These are phyloP conservation scores for Xanthostigma xanthostigma DNA, from an alignment of 2,888 invertebrate genomes.

Conservation along the genomic window DNA sequence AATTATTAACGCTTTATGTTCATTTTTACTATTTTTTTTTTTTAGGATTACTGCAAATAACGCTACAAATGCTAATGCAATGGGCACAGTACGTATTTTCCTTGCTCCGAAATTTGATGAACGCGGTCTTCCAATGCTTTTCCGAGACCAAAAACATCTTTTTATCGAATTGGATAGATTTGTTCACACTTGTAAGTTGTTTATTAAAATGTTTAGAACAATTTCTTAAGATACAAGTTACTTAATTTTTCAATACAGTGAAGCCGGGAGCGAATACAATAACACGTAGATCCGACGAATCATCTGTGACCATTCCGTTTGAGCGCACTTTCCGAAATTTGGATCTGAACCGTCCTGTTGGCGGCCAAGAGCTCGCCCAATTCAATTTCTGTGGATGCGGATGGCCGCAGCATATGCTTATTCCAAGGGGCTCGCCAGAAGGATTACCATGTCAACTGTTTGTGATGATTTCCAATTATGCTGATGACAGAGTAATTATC, in stretches of 20 bases:
- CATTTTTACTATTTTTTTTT: background rate
- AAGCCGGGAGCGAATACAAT: constrained; percentile 51
- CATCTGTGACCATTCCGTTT: constrained; percentile 70
- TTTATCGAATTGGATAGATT: constrained; percentile 66
- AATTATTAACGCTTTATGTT: too few species aligned
- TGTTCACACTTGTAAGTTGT: constrained; percentile 39
- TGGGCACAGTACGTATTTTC: constrained; percentile 56
- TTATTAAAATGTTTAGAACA: background rate
- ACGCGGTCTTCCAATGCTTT: constrained; percentile 44
- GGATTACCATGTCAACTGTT: constrained; percentile 57
- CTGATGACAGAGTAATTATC: constrained; percentile 41
- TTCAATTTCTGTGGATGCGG: constrained; percentile 81
- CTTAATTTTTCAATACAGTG: constrained; percentile 32
- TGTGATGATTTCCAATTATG: constrained; percentile 63
- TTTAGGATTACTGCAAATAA: constrained; percentile 42
- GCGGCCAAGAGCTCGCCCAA: constrained; percentile 32
- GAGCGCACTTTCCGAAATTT: constrained; percentile 64
- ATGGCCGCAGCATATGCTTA: constrained; percentile 71
- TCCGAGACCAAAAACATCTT: constrained; percentile 43
- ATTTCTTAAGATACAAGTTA: constrained; percentile 1
- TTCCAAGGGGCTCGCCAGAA: constrained; percentile 52
- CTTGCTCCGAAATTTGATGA: constrained; percentile 52
- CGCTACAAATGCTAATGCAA: constrained; percentile 27
- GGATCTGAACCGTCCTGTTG: constrained; percentile 43
- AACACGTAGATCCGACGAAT: constrained; percentile 48